Evolutionary conservation across 2,113 vertebrate species (phyloP), one percentile per base, ranked within the genome.

Genomic region (Gorsachius goisagi): DNA sequence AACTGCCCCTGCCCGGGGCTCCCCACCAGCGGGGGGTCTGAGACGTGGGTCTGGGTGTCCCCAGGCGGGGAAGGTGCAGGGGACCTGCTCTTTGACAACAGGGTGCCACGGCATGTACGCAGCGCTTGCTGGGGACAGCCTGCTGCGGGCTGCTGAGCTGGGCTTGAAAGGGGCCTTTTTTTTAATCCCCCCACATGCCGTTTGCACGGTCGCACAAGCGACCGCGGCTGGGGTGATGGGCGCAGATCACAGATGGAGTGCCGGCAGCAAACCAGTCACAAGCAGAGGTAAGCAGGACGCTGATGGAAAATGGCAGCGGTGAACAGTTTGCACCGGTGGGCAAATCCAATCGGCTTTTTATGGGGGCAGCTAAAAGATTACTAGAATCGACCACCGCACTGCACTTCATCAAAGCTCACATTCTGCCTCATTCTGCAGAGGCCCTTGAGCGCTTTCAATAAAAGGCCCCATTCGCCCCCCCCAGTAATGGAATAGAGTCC

Each of bases 61-160:
- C 21, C 27, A 3, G 12, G 50, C 22, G n/a, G 18, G 39, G 49
- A 45, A 20, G 49, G 16, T 1, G 1, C 33, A 30, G 56, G 67
- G 23, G 28, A 30, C 41, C 50, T 17, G 22, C 11, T 47, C 41
- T 27, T 26, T 15, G 72, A 41, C 23, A 24, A 12, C 30, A 13
- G 52, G 35, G 62, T n/a, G 44, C 62, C 24, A 3, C 1, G 22
- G 28, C 30, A 4, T 1, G 0, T 10, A 7, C 3, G 15, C 7
- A 5, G n/a, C 5, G 5, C 28, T 20, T 1, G 3, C 6, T 5
- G 4, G 50, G n/a, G 23, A 33, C 20, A 15, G 41, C 15, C 23
- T 4, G 15, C 39, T 20, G 56, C 37, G 17, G 26, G 76, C 32
- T 66, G 30, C 68, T 7, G 21, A 64, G 75, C 1, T 0, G 21